phyloP scores from a whole-genome alignment of 2,888 invertebrate genomes.

The Heliconius sara region DNA sequence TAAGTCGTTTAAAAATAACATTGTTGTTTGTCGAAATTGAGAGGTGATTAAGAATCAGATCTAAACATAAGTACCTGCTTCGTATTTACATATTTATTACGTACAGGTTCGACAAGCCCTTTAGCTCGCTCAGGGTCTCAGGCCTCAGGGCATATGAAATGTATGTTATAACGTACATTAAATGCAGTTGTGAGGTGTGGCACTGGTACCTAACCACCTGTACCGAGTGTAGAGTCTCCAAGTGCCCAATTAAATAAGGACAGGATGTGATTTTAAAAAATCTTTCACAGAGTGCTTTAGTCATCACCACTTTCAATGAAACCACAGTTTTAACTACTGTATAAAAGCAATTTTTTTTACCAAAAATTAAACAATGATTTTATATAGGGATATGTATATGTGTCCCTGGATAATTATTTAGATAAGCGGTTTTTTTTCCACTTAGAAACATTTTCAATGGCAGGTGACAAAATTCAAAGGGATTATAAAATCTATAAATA shows the following conservation, averaged over 20 bases:
- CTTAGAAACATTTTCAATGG: too few relatives aligned
- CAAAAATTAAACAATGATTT: too few relatives aligned
- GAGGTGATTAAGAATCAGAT: not conserved
- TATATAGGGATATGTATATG: too few relatives aligned
- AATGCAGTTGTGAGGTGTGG: conserved; percentile 36
- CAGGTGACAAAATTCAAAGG: too few relatives aligned
- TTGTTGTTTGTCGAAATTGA: not conserved
- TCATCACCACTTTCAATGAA: too few relatives aligned
- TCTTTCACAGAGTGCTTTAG: too few relatives aligned
- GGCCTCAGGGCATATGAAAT: conserved; percentile 11
- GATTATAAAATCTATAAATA: too few relatives aligned
- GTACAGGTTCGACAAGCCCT: conserved; percentile 1
- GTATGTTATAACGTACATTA: conserved; percentile 33
- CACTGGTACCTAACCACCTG: not conserved
- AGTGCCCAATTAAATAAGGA: not conserved
- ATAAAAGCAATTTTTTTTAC: too few relatives aligned
- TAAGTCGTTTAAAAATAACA: not conserved
- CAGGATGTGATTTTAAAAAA: not conserved
- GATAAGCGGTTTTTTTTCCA: too few relatives aligned
- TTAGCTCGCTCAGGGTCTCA: not conserved
- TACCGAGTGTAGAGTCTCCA: conserved; percentile 7
- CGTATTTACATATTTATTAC: conserved; percentile 4
- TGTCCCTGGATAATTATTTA: too few relatives aligned
- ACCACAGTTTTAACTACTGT: too few relatives aligned
- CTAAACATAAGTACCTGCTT: not conserved